Conservation (phyloP, 2,797 vertebrate species). For the Brachymystax lenok region DNA sequence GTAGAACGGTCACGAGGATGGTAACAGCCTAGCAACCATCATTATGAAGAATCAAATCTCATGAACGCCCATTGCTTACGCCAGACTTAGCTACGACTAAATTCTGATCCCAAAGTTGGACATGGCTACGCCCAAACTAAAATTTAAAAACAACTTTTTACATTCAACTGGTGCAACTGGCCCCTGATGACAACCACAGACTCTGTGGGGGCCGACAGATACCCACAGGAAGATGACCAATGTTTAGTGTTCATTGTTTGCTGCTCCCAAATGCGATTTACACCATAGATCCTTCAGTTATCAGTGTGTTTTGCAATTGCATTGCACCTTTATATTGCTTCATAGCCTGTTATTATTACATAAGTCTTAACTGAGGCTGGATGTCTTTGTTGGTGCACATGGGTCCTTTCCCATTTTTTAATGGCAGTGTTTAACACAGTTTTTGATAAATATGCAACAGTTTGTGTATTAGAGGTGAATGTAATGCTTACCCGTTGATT, state of each 20-base stretch:
- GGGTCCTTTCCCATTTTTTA: neutral
- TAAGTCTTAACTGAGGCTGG: neutral
- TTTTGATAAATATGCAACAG: neutral
- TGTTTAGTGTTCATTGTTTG: neutral
- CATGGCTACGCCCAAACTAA: too few species aligned
- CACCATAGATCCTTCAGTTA: neutral
- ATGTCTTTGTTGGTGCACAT: neutral
- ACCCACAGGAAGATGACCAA: neutral
- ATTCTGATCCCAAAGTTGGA: too few species aligned
- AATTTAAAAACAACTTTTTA: too few species aligned
- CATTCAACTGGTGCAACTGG: too few species aligned
- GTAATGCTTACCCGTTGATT: conserved; percentile 81
- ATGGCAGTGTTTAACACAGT: neutral
- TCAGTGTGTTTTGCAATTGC: neutral
- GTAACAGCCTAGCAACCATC: too few species aligned
- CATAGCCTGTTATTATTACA: neutral
- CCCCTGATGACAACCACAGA: neutral
- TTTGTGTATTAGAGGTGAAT: too few species aligned
- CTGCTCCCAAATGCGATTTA: neutral
- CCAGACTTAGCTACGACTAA: too few species aligned
- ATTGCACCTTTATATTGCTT: neutral
- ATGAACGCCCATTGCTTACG: too few species aligned
- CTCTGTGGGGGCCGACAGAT: neutral
- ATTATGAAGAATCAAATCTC: too few species aligned
- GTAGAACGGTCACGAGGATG: too few species aligned